A percentile compares a stretch with the other conserved stretches of the same genome.
These are phyloP conservation scores for Herpetotheres cachinnans DNA, from an alignment of 2,113 vertebrate genomes.

Conservation along the genomic window DNA sequence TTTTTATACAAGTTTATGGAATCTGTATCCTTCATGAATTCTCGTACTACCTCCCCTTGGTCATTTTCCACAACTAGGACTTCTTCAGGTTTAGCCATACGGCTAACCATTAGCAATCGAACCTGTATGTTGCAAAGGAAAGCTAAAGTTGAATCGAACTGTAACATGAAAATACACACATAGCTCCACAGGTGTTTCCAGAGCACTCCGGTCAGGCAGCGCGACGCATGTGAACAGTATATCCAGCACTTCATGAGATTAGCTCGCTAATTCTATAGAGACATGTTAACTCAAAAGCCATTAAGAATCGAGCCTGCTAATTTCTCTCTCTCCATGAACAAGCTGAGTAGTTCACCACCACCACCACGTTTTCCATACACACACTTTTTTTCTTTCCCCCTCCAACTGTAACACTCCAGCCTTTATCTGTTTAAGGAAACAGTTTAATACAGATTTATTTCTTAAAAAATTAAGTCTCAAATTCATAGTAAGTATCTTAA, in stretches of 20 bases:
- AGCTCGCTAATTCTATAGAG: neutral
- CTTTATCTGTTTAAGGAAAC: neutral
- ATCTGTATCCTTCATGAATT: constrained; percentile 99
- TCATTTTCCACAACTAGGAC: constrained; percentile 98
- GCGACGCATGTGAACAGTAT: neutral
- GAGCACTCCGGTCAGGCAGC: neutral
- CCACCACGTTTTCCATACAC: neutral
- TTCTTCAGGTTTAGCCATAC: constrained; percentile 98
- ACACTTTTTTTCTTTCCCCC: fast-evolving
- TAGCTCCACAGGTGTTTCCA: neutral
- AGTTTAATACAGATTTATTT: neutral
- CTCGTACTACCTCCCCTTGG: constrained; percentile 96
- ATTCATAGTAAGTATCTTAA: neutral
- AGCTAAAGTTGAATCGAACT: neutral
- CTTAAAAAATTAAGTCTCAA: neutral
- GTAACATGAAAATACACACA: neutral
- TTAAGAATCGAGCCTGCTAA: neutral
- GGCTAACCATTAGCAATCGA: constrained; percentile 96
- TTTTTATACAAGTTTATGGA: constrained; percentile 99
- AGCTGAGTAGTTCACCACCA: neutral
- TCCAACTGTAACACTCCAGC: neutral
- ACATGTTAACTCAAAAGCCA: neutral
- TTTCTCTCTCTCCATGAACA: neutral
- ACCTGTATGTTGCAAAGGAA: constrained; percentile 73
- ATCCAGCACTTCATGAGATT: neutral